Conservation (phyloP, 2,888 invertebrate species). For the Strigamia maritima region DNA sequence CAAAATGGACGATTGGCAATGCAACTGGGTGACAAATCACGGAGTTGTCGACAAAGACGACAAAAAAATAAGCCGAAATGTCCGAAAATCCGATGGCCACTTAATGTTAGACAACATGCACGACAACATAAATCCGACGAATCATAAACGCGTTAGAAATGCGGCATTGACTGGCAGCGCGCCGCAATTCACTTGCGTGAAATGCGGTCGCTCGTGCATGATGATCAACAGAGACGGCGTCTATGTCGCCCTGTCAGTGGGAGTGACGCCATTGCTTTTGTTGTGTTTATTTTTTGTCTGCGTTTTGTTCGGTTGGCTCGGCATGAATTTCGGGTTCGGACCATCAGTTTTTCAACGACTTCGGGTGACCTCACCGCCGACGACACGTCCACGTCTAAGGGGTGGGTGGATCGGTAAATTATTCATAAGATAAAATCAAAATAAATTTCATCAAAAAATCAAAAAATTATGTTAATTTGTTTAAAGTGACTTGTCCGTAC, state of each 20-base stretch:
- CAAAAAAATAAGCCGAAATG: neutral
- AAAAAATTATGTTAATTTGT: neutral
- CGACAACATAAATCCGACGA: neutral
- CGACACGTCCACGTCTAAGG: neutral
- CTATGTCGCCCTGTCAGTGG: neutral
- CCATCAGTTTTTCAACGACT: neutral
- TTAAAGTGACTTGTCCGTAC: neutral
- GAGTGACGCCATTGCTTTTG: neutral
- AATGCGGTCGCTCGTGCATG: conserved; percentile 2
- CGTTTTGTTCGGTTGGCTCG: neutral
- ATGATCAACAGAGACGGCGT: conserved; percentile 8
- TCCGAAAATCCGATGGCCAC: neutral
- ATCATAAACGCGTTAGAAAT: neutral
- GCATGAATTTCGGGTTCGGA: neutral
- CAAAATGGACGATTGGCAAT: neutral
- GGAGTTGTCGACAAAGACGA: neutral
- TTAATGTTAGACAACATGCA: neutral
- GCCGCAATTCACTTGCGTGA: neutral
- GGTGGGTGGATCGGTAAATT: neutral
- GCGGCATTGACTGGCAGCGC: neutral
- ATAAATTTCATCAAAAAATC: no score
- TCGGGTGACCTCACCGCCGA: neutral
- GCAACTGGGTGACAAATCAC: neutral
- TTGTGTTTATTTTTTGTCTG: neutral
- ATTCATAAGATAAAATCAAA: neutral